Evolutionary conservation across 2,888 invertebrate species (phyloP), one percentile per base, ranked within the genome.

Genomic region (Lymantria monacha): DNA sequence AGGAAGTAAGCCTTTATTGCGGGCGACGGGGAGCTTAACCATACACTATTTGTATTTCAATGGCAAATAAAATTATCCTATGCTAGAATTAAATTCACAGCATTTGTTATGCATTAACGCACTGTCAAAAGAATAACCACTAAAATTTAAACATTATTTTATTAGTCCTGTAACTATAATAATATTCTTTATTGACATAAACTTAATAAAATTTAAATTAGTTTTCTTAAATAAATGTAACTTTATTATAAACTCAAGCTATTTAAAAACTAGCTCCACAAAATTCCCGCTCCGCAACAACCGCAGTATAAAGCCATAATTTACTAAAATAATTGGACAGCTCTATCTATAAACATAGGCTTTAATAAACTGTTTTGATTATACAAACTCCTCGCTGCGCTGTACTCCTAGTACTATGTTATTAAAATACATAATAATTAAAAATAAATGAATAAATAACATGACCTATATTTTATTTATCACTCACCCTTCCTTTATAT

Each of bases 281-380:
- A 49, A 22, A 22, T 44, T 9, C 30, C 38, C 15, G 14, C 11
- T 15, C 10, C 2, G 13, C 41, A 43, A 30, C 9, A 40, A 46
- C 11, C 8, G 42, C 22, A 22, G 22, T 31, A 43, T 47, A 11
- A 22, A 42, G 30, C 30, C 31, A 44, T 22, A 46, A 30, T 37
- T 51, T 36, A 41, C 13, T 40, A 46, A 44, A 33, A 42, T 42
- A 40, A 51, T 51, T 40, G 47, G 44, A 44, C 30, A 9, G 43
- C 44, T 44, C 13, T 12, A 41, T 48, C 30, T 47, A 33, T 40
- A 40, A 7, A 41, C 47, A 44, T 56, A 22, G 45, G 45, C 47
- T 46, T 45, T 46, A 40, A 43, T 42, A 49, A 48, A 49, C 10
- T 36, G 37, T 51, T 42, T 40, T 40, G 40, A 51, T 44, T 41